A percentile compares a stretch with the other conserved stretches of the same genome.
Evolutionary conservation across 1,140 invertebrate species (phyloP).

Genomic region (Kradibia gibbosae): DNA sequence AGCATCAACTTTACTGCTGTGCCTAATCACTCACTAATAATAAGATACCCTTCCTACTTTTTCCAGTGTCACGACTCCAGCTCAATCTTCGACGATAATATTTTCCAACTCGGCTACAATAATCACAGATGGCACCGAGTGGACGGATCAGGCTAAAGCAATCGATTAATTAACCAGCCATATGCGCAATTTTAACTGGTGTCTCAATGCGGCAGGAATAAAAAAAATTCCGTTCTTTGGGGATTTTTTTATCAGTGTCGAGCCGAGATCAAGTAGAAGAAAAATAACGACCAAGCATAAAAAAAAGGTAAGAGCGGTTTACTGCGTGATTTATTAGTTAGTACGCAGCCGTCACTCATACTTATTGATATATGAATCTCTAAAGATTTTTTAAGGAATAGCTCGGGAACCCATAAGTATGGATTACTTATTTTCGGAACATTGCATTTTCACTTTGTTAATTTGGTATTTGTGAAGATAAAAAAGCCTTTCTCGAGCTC

Average conservation of each 20-base stretch:
- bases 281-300: conserved; percentile 2
- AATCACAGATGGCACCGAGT: conserved; percentile 43
- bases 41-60: neutral
- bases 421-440: neutral
- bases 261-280: neutral
- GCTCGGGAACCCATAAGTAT: neutral
- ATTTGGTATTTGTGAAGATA: neutral
- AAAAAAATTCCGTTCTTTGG: neutral
- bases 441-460: neutral
- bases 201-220: neutral
- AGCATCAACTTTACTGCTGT: neutral
- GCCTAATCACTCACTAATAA: neutral
- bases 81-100: conserved; percentile 10
- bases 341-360: neutral
- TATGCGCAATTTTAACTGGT: conserved; percentile 27
- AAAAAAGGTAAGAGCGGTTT: conserved; percentile 22
- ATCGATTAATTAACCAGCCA: conserved; percentile 42
- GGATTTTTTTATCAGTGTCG: neutral
- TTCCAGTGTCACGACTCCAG: neutral
- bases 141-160: neutral
- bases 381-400: neutral
- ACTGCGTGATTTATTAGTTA: conserved; percentile 12
- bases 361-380: conserved; percentile 40
- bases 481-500: no score
- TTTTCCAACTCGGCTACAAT: neutral